Evolutionary conservation across 2,113 vertebrate species (phyloP), one percentile per base, ranked within the genome.

Genomic region (Brachypodius melanocephalos): DNA sequence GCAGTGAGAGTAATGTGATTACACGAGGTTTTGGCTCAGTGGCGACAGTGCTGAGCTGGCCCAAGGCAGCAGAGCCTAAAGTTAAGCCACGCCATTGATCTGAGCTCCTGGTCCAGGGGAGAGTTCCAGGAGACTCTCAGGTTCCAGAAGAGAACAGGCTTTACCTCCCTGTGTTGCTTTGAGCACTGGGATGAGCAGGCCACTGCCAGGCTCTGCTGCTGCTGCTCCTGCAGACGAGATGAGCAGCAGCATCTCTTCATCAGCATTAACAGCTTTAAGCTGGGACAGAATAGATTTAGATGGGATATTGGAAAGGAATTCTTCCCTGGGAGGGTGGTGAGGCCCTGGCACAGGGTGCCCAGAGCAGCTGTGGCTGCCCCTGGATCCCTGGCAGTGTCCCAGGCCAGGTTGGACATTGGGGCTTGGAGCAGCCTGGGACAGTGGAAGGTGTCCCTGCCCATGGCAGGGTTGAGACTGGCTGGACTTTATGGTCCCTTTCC

Each of bases 271-370:
- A 46, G 54, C 55, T 76, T 61, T 42, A 14, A 68, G 14, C 34
- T 83, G 71, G n/a, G 34, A 42, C 10, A 76, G 34, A n/a, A 38
- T 22, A 9, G 34, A 19, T 42, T 32, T 62, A 34, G 12, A 54
- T 4, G 8, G 40, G 55, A 28, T 62, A 9, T n/a, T 89, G 26
- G 48, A 2, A 48, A 42, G 17, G 15, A 62, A 36, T 55, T 26
- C 0, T 55, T 54, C 40, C 17, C 40, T 68, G 2, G 6, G 5
- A 61, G 20, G 21, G 3, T 68, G n/a, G 12, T 0, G 1, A 82
- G 40, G 10, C 14, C 17, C 40, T 46, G 61, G 48, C 31, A 75
- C 34, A 55, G 40, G 24, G 0, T 75, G 54, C 8, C 25, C 62
- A 54, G 40, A 26, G 78, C 5, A 75, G 54, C 40, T 68, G 62